Conservation (phyloP, 2,113 vertebrate species). For the Tetraodon nigroviridis region DNA sequence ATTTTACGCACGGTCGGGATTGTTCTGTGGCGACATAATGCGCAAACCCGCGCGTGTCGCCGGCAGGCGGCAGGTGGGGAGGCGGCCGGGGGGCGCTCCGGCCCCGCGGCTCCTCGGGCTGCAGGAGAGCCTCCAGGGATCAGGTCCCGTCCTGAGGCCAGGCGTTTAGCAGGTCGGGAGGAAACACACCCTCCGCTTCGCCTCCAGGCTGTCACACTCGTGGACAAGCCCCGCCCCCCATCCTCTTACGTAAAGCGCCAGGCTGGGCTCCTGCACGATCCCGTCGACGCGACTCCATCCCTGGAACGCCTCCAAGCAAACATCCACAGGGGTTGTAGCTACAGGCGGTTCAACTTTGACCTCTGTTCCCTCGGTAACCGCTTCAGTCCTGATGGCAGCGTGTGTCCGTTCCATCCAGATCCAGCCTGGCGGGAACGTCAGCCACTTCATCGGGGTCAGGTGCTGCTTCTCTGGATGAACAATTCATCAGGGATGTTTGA, state of each 20-base stretch:
- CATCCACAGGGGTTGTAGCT: not conserved
- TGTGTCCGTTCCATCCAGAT: too few relatives aligned
- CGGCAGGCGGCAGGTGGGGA: not conserved
- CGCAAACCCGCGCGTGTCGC: constrained; percentile 30
- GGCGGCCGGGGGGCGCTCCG: not conserved
- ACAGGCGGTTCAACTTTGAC: not conserved
- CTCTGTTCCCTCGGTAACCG: not conserved
- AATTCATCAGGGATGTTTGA: not conserved
- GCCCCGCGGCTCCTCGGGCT: constrained; percentile 7
- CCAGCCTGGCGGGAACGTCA: too few relatives aligned
- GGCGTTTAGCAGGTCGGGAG: constrained; percentile 21
- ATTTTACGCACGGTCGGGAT: not conserved
- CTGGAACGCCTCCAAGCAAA: constrained; percentile 8
- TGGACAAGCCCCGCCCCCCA: constrained; percentile 28
- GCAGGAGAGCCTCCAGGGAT: not conserved
- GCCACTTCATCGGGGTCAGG: too few relatives aligned
- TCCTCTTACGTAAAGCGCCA: constrained; percentile 42
- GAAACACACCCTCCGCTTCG: constrained; percentile 8
- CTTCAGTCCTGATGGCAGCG: not conserved
- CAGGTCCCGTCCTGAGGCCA: not conserved
- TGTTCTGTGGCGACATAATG: constrained; percentile 50
- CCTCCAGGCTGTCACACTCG: constrained; percentile 18
- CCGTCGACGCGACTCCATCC: constrained; percentile 18
- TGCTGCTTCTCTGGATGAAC: not conserved
- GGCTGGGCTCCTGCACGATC: constrained; percentile 28